Conservation (phyloP, 2,113 vertebrate species). For the Daubentonia madagascariensis region DNA sequence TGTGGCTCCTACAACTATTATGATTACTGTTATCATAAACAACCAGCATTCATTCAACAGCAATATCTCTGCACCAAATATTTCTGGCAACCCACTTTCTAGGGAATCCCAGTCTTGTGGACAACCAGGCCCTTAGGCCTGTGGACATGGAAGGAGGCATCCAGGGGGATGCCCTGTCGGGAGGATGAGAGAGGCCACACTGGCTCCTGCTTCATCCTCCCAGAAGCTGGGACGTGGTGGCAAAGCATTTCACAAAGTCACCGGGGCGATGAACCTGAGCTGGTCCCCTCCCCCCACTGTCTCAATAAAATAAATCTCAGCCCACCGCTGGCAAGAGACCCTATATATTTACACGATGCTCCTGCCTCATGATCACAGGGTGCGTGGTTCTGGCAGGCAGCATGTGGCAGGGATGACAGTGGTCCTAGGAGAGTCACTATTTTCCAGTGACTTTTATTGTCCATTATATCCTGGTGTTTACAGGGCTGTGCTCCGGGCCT, state of each 20-base stretch:
- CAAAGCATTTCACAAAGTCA: constrained; percentile 60
- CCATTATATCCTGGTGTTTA: constrained; percentile 81
- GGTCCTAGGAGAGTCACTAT: constrained; percentile 82
- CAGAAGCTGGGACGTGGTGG: neutral
- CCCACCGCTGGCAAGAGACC: constrained; percentile 58
- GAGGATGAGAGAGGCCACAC: neutral
- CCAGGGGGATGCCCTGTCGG: neutral
- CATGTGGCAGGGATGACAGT: constrained; percentile 60
- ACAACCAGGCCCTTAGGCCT: neutral
- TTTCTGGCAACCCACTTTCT: neutral
- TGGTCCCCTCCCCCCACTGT: neutral
- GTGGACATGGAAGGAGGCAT: neutral
- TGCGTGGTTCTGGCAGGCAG: constrained; percentile 39
- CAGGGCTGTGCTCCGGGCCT: constrained; percentile 78
- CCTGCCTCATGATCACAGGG: constrained; percentile 75
- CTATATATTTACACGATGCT: constrained; percentile 80
- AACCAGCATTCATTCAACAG: neutral
- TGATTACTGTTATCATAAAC: neutral
- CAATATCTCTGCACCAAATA: neutral
- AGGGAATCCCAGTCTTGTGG: neutral
- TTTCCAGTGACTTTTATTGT: constrained; percentile 85
- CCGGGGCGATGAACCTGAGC: constrained; percentile 48
- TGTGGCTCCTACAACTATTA: neutral
- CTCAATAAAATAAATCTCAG: constrained; percentile 80
- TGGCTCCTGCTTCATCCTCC: neutral